A percentile compares a stretch with the other conserved stretches of the same genome.
phyloP scores from a whole-genome alignment of 2,797 vertebrate species.

The Rhabdomys pumilio region DNA sequence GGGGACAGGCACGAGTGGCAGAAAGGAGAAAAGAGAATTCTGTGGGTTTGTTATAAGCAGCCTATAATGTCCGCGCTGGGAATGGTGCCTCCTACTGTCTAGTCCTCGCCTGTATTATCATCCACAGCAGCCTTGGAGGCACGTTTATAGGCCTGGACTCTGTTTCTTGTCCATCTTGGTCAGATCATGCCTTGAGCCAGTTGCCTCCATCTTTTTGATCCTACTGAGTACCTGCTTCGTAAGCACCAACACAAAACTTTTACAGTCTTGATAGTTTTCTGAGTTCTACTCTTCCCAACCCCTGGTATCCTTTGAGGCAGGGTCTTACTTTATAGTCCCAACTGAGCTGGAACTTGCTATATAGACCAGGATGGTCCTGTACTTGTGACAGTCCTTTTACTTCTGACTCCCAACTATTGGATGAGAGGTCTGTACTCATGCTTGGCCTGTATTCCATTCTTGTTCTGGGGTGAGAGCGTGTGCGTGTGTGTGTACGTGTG shows the following conservation, averaged over 20 bases:
- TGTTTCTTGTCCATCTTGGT: not conserved
- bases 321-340: not conserved
- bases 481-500: too few species aligned
- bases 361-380: too few species aligned
- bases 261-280: not conserved
- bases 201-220: not conserved
- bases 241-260: not conserved
- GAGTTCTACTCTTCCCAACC: not conserved
- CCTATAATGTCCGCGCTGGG: not conserved
- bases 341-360: not conserved
- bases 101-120: not conserved
- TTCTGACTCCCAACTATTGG: not conserved
- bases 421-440: not conserved
- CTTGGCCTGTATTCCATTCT: not conserved
- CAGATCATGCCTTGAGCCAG: too few species aligned
- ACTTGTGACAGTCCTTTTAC: too few species aligned
- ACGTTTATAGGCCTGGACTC: too few species aligned
- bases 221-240: not conserved
- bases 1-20: not conserved
- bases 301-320: not conserved
- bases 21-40: not conserved
- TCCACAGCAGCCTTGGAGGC: not conserved
- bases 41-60: not conserved
- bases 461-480: not conserved
- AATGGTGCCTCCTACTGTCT: not conserved